A percentile compares a stretch with the other conserved stretches of the same genome.
Evolutionary conservation across 2,888 invertebrate species (phyloP).

Genomic region (Salpingus planirostris): DNA sequence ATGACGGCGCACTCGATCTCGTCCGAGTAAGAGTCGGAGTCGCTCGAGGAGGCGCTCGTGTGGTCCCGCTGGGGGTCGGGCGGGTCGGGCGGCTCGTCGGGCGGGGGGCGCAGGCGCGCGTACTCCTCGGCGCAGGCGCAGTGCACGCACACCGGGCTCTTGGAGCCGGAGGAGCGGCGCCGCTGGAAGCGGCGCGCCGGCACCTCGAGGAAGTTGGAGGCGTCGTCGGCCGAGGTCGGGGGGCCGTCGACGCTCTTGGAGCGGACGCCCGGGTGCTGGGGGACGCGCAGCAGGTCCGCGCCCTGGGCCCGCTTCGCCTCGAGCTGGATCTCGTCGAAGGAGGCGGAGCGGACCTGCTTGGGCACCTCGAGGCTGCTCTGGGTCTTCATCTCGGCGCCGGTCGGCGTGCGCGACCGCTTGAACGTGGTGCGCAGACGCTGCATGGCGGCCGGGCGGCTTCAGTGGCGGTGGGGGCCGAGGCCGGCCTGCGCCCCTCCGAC

Average conservation of each 20-base stretch:
- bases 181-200: conserved; percentile 55
- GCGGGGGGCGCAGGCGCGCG: conserved; percentile 47
- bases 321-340: conserved; percentile 82
- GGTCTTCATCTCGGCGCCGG: conserved; percentile 85
- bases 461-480: conserved; percentile 27
- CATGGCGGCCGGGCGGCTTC: too few relatives aligned
- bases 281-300: conserved; percentile 51
- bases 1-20: conserved; percentile 49
- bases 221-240: conserved; percentile 58
- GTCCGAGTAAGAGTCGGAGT: conserved; percentile 42
- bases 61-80: conserved; percentile 21
- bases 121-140: conserved; percentile 71
- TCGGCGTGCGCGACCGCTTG: conserved; percentile 80
- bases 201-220: conserved; percentile 45
- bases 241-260: conserved; percentile 71
- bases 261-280: conserved; percentile 52
- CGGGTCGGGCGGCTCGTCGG: conserved; percentile 38
- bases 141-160: conserved; percentile 65
- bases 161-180: conserved; percentile 55
- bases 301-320: conserved; percentile 57
- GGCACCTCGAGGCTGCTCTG: conserved; percentile 87
- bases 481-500: conserved; percentile 15
- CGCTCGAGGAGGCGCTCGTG: conserved; percentile 44
- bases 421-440: conserved; percentile 77
- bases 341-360: conserved; percentile 81